These are phyloP conservation scores for Marisa cornuarietis DNA, from an alignment of 1,140 invertebrate genomes.

Conservation along the genomic window DNA sequence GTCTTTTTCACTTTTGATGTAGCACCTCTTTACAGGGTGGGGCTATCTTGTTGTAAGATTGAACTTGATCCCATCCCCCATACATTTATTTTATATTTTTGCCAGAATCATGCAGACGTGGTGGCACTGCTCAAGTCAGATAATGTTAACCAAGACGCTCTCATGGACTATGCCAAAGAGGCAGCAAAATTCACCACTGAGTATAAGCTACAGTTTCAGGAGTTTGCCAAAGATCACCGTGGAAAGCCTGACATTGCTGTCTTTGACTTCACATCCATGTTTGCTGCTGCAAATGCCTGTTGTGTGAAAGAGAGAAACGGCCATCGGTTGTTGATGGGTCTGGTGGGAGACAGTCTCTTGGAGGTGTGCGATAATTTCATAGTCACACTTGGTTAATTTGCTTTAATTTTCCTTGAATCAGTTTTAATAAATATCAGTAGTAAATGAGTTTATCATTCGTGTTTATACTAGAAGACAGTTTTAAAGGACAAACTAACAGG, in stretches of 20 bases:
- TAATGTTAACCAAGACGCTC: conserved; percentile 89
- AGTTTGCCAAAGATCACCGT: conserved; percentile 98
- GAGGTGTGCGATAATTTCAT: conserved; percentile 73
- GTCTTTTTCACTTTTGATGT: too few relatives aligned
- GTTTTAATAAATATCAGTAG: neutral
- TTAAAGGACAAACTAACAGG: too few relatives aligned
- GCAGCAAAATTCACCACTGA: conserved; percentile 96
- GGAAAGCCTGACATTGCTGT: conserved; percentile 98
- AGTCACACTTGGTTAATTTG: neutral
- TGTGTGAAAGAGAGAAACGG: conserved; percentile 81
- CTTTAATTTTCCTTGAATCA: neutral
- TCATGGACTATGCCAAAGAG: conserved; percentile 86
- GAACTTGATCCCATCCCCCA: too few relatives aligned
- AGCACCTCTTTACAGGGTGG: too few relatives aligned
- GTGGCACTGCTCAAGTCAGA: conserved; percentile 83
- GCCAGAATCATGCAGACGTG: conserved; percentile 89
- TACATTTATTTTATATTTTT: conserved; percentile 10
- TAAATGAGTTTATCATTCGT: neutral
- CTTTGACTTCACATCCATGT: conserved; percentile 99
- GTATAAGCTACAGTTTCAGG: conserved; percentile 85
- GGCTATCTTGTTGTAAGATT: too few relatives aligned
- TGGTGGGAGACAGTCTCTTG: conserved; percentile 95
- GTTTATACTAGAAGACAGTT: too few relatives aligned
- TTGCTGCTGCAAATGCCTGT: conserved; percentile 92
- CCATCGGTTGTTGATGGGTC: conserved; percentile 82